A percentile compares a stretch with the other conserved stretches of the same genome.
Conservation (phyloP, 2,888 invertebrate species). For the Harmothoe impar region DNA sequence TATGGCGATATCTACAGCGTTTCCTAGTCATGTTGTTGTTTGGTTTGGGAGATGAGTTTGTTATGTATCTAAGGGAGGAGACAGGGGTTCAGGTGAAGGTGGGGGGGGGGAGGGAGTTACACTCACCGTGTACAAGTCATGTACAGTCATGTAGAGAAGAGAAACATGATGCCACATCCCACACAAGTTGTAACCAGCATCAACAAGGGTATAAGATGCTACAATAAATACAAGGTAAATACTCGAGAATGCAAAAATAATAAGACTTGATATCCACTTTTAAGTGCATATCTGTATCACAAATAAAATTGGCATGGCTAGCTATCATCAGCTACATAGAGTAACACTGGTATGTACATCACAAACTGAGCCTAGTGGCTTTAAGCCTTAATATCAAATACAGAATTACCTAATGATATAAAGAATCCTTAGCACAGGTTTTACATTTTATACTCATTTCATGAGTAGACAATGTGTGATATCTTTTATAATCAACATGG, state of each 20-base stretch:
- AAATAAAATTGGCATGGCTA: constrained; percentile 10
- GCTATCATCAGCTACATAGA: background rate
- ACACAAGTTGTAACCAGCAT: no score
- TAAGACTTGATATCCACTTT: background rate
- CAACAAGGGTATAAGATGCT: no score
- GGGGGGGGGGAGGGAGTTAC: no score
- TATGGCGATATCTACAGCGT: no score
- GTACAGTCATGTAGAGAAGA: no score
- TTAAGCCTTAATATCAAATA: constrained; percentile 39
- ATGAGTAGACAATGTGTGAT: background rate
- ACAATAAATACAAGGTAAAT: background rate
- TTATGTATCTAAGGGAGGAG: no score
- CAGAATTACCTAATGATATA: background rate
- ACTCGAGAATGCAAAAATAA: background rate
- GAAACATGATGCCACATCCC: no score
- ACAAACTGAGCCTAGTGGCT: constrained; percentile 41
- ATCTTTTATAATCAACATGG: background rate
- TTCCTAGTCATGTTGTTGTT: no score
- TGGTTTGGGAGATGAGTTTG: no score
- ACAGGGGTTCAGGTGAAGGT: no score
- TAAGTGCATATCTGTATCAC: constrained; percentile 32
- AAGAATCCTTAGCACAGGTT: background rate
- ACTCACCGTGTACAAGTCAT: no score
- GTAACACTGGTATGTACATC: background rate
- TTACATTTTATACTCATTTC: constrained; percentile 2